A percentile compares a stretch with the other conserved stretches of the same genome.
Conservation (phyloP, 2,888 invertebrate species). For the Allacma fusca region DNA sequence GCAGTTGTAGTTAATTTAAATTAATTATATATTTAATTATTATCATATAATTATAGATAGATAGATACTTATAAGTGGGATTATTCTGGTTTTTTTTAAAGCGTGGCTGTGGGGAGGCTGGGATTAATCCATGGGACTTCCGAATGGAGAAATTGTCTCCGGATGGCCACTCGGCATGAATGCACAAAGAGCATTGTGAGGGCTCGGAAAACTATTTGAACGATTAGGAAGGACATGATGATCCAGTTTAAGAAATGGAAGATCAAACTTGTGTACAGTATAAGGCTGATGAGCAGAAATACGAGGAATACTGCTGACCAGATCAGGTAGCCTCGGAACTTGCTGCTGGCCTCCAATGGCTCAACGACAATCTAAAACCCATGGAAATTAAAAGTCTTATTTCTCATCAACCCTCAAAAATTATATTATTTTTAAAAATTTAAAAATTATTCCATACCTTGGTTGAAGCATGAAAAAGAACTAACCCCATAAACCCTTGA, state of each 20-base stretch:
- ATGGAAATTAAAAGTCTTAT: no score
- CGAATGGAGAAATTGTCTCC: constrained; percentile 34
- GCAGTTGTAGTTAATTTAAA: no score
- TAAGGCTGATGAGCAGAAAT: constrained; percentile 16
- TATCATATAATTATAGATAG: no score
- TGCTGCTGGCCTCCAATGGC: constrained; percentile 24
- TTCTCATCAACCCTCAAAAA: no score
- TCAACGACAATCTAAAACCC: constrained; percentile 33
- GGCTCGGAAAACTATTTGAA: constrained; percentile 34
- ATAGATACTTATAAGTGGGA: no score
- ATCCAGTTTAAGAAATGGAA: constrained; percentile 28
- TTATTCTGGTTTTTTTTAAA: no score
- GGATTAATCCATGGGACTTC: constrained; percentile 41
- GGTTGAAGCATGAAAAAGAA: constrained; percentile 14
- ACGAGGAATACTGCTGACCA: constrained; percentile 31
- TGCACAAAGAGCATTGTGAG: constrained; percentile 23
- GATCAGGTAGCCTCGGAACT: constrained; percentile 22
- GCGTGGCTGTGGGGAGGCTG: constrained; percentile 11
- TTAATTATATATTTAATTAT: no score
- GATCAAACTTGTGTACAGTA: constrained; percentile 15
- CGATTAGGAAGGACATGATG: constrained; percentile 26
- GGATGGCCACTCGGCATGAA: constrained; percentile 14
- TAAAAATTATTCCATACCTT: constrained; percentile 28
- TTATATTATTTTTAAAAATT: no score
- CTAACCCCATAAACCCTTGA: constrained; percentile 34